Evolutionary conservation across 2,113 vertebrate genomes (phyloP), one percentile per base, ranked within the genome.

Genomic region (Marmota flaviventris): DNA sequence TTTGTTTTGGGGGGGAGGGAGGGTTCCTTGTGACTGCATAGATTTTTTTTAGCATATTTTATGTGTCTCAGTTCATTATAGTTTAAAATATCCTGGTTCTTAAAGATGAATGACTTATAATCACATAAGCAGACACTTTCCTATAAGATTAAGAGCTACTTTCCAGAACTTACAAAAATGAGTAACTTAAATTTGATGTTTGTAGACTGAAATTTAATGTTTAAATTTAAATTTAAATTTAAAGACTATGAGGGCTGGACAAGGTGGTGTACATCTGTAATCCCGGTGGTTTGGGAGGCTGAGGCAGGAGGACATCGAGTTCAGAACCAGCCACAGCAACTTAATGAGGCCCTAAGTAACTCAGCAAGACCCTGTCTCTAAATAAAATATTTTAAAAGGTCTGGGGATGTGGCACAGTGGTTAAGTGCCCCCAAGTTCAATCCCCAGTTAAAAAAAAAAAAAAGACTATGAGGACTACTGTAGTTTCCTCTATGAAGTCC

Each of bases 141-240:
- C 65, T 24, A 17, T 75, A 75, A 83, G 63, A 63, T 65, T 87
- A 84, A 63, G 79, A 72, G 25, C 63, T 67, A 25, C 56, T 81
- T 89, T 85, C 29, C n/a, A 92, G 61, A 87, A 86, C 34, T 18
- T 84, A n/a, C 61, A 63, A 63, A 63, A 63, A 10, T 48, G 34
- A 92, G 37, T 75, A 84, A 69, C n/a, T 91, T 69, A 63, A 94
- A 70, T 92, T 45, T 77, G 48, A n/a, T 84, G 32, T 87, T 90
- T 93, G 27, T 45, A 85, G 72, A 79, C 39, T 63, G 69, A 84
- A 78, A 34, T 75, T 45, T 8, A 42, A 22, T n/a, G 53, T 69
- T 14, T 48, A 11, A 12, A 51, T 39, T 39, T 39, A 39, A 39
- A 39, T 39, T 39, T 39, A 39, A 39, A 39, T 39, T 14, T 48